phyloP scores from a whole-genome alignment of 1,140 invertebrate species.

The Ruditapes philippinarum region DNA sequence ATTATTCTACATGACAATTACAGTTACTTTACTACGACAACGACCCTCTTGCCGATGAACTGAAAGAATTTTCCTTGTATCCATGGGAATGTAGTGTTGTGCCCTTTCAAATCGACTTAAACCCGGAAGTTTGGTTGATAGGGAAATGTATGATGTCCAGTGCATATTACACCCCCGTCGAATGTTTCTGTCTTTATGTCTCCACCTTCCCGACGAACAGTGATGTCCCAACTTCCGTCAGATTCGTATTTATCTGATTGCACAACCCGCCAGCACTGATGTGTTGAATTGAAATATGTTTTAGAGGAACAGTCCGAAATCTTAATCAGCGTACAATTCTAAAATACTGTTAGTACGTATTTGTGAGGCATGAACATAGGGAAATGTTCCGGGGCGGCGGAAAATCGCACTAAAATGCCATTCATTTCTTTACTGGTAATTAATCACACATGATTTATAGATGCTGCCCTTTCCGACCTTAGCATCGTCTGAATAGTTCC shows the following conservation, averaged over 20 bases:
- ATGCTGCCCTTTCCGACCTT: slow-evolving; percentile 78
- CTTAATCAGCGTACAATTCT: slow-evolving; percentile 84
- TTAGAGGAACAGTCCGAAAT: slow-evolving; percentile 84
- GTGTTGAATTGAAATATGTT: slow-evolving; percentile 84
- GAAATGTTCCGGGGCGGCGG: slow-evolving; percentile 86
- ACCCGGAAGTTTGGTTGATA: slow-evolving; percentile 84
- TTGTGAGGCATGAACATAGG: slow-evolving; percentile 87
- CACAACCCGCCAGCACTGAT: slow-evolving; percentile 81
- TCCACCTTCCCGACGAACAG: slow-evolving; percentile 44
- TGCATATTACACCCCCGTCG: slow-evolving; percentile 85
- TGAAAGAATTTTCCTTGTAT: slow-evolving; percentile 82
- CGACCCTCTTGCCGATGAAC: slow-evolving; percentile 82
- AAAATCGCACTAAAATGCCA: slow-evolving; percentile 87
- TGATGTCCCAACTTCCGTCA: slow-evolving; percentile 86
- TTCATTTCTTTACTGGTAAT: slow-evolving; percentile 88
- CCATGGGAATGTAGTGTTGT: slow-evolving; percentile 87
- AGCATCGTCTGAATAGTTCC: slow-evolving; percentile 86
- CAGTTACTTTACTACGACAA: slow-evolving; percentile 86
- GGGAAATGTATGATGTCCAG: slow-evolving; percentile 86
- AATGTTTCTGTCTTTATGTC: slow-evolving; percentile 80
- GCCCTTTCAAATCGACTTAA: slow-evolving; percentile 86
- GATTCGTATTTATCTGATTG: slow-evolving; percentile 80
- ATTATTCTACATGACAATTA: too few species aligned
- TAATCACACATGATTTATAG: slow-evolving; percentile 84
- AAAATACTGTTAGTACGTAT: slow-evolving; percentile 86